Evolutionary conservation across 2,797 vertebrate genomes (phyloP).

Genomic region (Melanotaenia pygmaea): DNA sequence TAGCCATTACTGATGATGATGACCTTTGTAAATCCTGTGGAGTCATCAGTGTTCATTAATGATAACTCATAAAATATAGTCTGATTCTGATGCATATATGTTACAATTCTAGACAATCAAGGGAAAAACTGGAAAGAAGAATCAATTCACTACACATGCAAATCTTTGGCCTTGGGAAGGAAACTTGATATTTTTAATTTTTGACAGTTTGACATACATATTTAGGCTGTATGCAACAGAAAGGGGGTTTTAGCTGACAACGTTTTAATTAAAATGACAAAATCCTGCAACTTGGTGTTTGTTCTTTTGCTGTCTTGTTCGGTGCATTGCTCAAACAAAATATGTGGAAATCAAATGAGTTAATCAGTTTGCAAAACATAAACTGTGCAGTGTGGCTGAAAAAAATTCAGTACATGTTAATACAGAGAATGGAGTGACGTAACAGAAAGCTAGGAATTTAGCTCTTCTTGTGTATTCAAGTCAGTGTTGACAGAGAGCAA

Average conservation of each 20-base stretch:
- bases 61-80: background rate
- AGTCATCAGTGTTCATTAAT: background rate
- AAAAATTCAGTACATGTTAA: background rate
- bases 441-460: constrained; percentile 27
- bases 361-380: background rate
- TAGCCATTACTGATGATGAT: background rate
- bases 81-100: background rate
- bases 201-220: constrained; percentile 11
- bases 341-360: background rate
- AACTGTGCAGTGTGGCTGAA: constrained; percentile 1
- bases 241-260: background rate
- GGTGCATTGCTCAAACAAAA: constrained; percentile 3
- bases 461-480: constrained; percentile 10
- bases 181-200: constrained; percentile 1
- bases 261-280: background rate
- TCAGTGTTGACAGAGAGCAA: background rate
- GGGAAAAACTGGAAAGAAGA: background rate
- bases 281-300: background rate
- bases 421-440: constrained; percentile 7
- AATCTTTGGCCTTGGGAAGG: background rate
- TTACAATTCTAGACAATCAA: background rate
- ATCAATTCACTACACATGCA: background rate
- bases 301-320: constrained; percentile 13
- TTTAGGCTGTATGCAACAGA: constrained; percentile 1
- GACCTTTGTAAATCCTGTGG: background rate